Base-by-base conservation (phyloP, 2,888 invertebrate genomes). In the Melinaea menophilus region DNA sequence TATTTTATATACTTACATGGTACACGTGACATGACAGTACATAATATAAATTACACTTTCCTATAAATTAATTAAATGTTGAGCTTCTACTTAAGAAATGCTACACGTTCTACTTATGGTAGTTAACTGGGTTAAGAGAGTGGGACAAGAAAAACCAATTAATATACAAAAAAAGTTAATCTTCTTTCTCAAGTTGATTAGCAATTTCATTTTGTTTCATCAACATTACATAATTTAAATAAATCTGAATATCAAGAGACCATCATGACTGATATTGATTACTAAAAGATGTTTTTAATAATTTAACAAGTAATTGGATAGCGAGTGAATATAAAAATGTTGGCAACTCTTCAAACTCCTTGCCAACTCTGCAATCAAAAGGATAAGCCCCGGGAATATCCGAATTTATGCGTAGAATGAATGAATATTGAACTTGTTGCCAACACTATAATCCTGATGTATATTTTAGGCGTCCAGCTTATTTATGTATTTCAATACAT, bases 161-260 rank as follows among this genome's bases (percentile, higher is more conserved):
- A 22, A 37, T 37, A 37, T 37, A 2, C 7, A 37, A 7, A 37
- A 37, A 2, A 37, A 37, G 37, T 37, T 37, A 4, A 2, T 37
- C 37, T 37, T 2, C 81, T 83, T 84, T 85, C 84, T 85, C 82
- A 84, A 84, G 84, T 80, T 75, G 68, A 77, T 77, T n/a, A 37
- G 45, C 58, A 55, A 5, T 31, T 54, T 31, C 12, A 54, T 13
- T 54, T 31, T 54, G 22, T 54, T 54, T 54, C 13, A 54, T 31
- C 13, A 54, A 22, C 22, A 31, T 54, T 54, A 54, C 37, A 37
- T 37, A 37, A 37, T 37, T 37, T 37, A 37, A 37, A 37, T 7
- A 37, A 37, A 22, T 22, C 22, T 37, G 7, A 5, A 59, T 48
- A 56, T 57, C 62, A 62, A 58, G 54, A 41, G 57, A 62, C 58